phyloP scores from a whole-genome alignment of 1,140 invertebrate species.

The Nymphalis io region DNA sequence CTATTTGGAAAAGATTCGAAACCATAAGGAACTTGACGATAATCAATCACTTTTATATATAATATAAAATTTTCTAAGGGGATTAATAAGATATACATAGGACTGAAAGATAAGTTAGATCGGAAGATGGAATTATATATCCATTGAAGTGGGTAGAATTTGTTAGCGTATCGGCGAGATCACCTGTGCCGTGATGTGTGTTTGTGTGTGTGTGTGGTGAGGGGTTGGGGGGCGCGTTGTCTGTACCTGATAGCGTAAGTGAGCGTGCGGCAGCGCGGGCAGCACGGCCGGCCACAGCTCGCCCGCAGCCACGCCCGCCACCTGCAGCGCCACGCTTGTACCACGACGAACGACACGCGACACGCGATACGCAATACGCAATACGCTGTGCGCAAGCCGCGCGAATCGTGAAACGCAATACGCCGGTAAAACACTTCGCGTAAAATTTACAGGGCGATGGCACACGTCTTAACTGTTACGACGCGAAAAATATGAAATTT shows the following conservation, averaged over 20 bases:
- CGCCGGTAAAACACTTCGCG: no score
- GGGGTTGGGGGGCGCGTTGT: constrained; percentile 11
- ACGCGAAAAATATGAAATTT: no score
- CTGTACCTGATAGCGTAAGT: constrained; percentile 68
- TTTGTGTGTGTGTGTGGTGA: constrained; percentile 6
- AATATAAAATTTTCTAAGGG: no score
- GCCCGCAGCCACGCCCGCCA: constrained; percentile 52
- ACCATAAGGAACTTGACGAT: no score
- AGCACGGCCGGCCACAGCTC: constrained; percentile 68
- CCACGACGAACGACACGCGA: constrained; percentile 30
- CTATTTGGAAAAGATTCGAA: no score
- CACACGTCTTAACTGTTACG: no score
- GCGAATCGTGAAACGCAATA: constrained; percentile 15
- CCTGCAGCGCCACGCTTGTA: constrained; percentile 40
- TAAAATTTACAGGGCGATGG: no score
- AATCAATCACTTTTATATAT: no score
- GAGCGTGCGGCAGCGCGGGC: constrained; percentile 62
- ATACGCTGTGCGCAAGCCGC: not conserved
- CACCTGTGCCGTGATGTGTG: not conserved
- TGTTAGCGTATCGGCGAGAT: not conserved
- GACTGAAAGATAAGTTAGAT: no score
- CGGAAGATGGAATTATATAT: not conserved
- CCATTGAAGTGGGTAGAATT: not conserved
- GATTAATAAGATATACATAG: no score
- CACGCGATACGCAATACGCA: constrained; percentile 19